Percentiles rank a stretch among this genome's conserved stretches.
phyloP scores from a whole-genome alignment of 2,113 vertebrate genomes.

The Oxygymnocypris stewartii region DNA sequence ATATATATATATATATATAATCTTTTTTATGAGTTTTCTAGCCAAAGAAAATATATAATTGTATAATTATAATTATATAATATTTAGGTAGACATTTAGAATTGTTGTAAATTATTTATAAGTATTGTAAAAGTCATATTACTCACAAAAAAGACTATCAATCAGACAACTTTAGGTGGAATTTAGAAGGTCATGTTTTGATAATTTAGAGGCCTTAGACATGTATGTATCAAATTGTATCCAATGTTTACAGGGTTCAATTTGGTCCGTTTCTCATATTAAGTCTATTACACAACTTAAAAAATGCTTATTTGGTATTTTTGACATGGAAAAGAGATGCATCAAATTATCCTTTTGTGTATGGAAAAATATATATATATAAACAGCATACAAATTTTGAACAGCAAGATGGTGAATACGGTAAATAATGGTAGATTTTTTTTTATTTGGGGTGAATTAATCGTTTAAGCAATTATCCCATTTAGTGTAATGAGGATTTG shows the following conservation, averaged over 20 bases:
- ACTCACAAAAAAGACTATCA: neutral
- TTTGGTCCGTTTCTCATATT: no score
- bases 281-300: neutral
- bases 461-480: neutral
- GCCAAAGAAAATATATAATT: no score
- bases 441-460: neutral
- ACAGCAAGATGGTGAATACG: neutral
- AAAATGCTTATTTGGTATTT: neutral
- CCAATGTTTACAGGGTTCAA: no score
- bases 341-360: neutral
- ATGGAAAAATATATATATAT: no score
- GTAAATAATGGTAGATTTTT: neutral
- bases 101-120: neutral
- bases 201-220: no score
- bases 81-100: neutral
- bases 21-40: no score
- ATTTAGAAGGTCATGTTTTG: neutral
- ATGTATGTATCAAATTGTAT: neutral
- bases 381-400: neutral
- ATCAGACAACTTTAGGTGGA: neutral
- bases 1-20: no score
- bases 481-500: constrained; percentile 28
- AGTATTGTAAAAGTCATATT: neutral
- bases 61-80: neutral
- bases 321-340: neutral